A percentile compares a stretch with the other conserved stretches of the same genome.
Evolutionary conservation across 1,140 invertebrate species (phyloP).

Genomic region (Hyles euphorbiae): DNA sequence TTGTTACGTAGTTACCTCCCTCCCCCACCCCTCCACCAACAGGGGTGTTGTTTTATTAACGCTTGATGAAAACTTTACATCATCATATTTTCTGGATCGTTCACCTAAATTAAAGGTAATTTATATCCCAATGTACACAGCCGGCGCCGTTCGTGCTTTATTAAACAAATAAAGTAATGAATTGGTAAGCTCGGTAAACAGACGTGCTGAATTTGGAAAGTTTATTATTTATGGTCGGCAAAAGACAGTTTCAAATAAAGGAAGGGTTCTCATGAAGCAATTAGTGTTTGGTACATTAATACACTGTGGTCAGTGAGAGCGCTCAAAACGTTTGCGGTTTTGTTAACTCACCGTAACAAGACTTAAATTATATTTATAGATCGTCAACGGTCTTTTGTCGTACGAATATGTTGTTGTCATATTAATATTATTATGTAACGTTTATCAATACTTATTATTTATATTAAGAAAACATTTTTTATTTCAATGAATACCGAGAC

Average conservation of each 20-base stretch:
- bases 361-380: no score
- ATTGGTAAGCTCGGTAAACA: constrained; percentile 55
- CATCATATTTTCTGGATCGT: constrained; percentile 68
- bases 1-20: constrained; percentile 35
- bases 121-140: constrained; percentile 63
- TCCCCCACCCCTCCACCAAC: constrained; percentile 13
- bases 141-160: constrained; percentile 50
- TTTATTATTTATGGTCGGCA: constrained; percentile 49
- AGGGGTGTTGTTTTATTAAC: constrained; percentile 41
- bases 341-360: no score
- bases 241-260: constrained; percentile 29
- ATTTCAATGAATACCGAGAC: no score
- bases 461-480: no score
- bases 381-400: no score
- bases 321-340: no score
- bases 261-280: constrained; percentile 15
- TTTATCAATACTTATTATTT: no score
- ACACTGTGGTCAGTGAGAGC: no score
- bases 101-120: constrained; percentile 69
- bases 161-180: constrained; percentile 68
- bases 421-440: no score
- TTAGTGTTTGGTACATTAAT: no score
- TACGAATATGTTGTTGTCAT: no score
- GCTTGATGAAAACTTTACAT: constrained; percentile 63
- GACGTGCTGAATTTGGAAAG: constrained; percentile 48